Evolutionary conservation across 2,113 vertebrate species (phyloP).

Genomic region (Notarius lentiginosus): DNA sequence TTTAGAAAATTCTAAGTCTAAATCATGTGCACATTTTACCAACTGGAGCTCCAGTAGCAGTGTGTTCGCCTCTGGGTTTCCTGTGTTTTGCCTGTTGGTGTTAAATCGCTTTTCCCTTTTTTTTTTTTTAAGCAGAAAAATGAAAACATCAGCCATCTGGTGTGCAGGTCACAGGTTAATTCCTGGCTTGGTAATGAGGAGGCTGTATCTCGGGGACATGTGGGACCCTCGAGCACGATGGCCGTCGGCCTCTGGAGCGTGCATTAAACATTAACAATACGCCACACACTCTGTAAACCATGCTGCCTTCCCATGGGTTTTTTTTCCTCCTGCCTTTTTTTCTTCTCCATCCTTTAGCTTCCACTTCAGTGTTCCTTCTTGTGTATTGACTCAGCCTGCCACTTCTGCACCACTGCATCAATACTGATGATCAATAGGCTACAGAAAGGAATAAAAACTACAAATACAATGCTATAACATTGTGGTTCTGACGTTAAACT

Average conservation of each 20-base stretch:
- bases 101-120: constrained; percentile 40
- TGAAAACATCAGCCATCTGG: constrained; percentile 57
- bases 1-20: background rate
- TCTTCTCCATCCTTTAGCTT: background rate
- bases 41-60: background rate
- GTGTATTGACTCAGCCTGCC: constrained; percentile 4
- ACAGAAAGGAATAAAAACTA: constrained; percentile 2
- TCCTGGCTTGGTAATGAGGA: constrained; percentile 53
- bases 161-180: constrained; percentile 48
- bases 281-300: constrained; percentile 5
- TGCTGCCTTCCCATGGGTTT: background rate
- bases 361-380: background rate
- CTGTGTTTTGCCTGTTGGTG: constrained; percentile 21
- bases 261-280: constrained; percentile 53
- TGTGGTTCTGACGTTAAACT: background rate
- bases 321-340: background rate
- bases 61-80: constrained; percentile 21
- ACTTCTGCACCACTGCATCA: background rate
- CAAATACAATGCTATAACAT: background rate
- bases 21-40: background rate
- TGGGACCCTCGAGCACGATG: constrained; percentile 28
- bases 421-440: background rate
- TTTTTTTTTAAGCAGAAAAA: constrained; percentile 36
- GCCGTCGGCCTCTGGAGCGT: constrained; percentile 27
- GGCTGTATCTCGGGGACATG: constrained; percentile 41